These are phyloP conservation scores for Herpetotheres cachinnans DNA, from an alignment of 2,113 vertebrate genomes.

Conservation along the genomic window DNA sequence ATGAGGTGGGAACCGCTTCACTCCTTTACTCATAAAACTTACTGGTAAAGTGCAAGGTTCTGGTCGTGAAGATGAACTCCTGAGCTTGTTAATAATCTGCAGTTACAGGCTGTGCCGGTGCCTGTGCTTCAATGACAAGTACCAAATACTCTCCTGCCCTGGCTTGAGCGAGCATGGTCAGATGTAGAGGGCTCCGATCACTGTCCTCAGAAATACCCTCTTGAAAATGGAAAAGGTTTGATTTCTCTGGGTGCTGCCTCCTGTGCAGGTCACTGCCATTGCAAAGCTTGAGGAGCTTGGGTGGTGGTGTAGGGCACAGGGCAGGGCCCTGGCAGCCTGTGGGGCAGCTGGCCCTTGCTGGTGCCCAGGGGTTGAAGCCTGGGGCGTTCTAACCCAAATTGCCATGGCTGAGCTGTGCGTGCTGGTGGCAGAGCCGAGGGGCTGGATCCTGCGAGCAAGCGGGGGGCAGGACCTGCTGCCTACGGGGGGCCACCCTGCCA, in stretches of 20 bases:
- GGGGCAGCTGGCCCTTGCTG: background rate
- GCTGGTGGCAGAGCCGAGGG: background rate
- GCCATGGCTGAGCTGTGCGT: background rate
- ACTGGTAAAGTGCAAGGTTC: background rate
- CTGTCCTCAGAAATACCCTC: background rate
- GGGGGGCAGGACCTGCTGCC: background rate
- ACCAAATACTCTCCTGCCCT: background rate
- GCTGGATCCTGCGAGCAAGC: accelerated
- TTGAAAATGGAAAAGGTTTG: background rate
- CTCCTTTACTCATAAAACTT: background rate
- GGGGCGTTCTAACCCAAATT: background rate
- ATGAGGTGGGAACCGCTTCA: background rate
- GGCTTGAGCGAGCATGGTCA: background rate
- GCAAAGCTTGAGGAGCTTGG: background rate
- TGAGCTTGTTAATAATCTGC: too few species aligned
- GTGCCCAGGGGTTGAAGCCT: background rate
- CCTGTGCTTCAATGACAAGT: background rate
- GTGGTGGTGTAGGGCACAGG: background rate
- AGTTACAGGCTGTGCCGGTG: background rate
- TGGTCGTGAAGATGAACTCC: accelerated
- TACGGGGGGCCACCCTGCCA: accelerated
- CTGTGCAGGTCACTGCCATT: accelerated
- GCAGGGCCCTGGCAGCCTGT: background rate
- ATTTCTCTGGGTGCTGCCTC: background rate
- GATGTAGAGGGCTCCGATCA: background rate